phyloP scores from a whole-genome alignment of 2,888 invertebrate species.

The Tipula vernalis region DNA sequence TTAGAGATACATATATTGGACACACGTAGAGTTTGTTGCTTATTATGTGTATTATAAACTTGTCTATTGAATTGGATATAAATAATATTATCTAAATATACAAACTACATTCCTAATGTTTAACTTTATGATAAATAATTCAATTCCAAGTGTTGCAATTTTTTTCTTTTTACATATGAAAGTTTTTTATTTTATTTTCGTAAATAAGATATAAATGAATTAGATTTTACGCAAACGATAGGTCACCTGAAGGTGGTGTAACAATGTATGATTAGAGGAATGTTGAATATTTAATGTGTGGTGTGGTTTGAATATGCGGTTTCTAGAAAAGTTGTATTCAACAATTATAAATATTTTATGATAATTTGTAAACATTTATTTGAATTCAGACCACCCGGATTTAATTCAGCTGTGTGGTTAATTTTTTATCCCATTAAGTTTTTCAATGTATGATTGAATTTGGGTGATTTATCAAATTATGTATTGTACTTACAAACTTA shows the following conservation, averaged over 20 bases:
- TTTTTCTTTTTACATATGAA: background rate
- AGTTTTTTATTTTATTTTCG: background rate
- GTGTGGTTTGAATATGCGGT: background rate
- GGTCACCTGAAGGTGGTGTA: background rate
- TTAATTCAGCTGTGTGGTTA: background rate
- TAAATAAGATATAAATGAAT: background rate
- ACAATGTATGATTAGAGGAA: background rate
- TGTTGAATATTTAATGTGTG: background rate
- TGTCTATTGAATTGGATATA: background rate
- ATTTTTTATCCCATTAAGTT: no score
- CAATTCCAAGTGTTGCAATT: background rate
- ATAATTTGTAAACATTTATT: background rate
- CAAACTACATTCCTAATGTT: background rate
- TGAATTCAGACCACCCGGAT: background rate
- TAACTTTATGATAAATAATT: background rate
- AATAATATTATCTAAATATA: background rate
- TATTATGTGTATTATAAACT: background rate
- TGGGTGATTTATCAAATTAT: no score
- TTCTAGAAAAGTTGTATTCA: background rate
- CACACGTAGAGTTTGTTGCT: background rate
- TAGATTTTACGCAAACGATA: background rate
- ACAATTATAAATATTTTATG: background rate
- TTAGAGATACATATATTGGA: background rate
- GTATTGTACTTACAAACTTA: background rate
- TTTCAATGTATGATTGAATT: no score